A percentile compares a stretch with the other conserved stretches of the same genome.
These are phyloP conservation scores for Fregata magnificens DNA, from an alignment of 2,113 vertebrate species.

Conservation along the genomic window DNA sequence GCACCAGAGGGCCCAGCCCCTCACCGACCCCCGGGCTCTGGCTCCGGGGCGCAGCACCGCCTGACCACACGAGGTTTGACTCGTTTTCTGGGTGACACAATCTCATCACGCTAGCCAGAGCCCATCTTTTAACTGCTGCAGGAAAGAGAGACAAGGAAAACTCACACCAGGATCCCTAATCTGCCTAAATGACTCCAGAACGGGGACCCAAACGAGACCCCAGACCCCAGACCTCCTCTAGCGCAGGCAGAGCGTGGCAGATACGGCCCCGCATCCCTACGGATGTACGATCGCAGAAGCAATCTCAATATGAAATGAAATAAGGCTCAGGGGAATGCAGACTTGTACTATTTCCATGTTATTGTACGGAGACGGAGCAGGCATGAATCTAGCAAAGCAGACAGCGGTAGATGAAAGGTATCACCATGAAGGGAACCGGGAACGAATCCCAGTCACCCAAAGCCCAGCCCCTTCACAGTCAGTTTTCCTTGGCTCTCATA, in stretches of 20 bases:
- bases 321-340: not conserved
- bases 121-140: not conserved
- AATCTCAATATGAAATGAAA: fast-evolving
- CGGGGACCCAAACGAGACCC: fast-evolving
- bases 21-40: not conserved
- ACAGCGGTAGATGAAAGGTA: fast-evolving
- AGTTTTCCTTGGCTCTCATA: not conserved
- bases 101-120: fast-evolving
- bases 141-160: not conserved
- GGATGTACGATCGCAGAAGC: fast-evolving
- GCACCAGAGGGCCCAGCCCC: not conserved
- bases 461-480: fast-evolving
- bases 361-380: fast-evolving
- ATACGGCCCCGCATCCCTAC: fast-evolving
- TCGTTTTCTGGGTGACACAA: too few relatives aligned
- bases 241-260: not conserved
- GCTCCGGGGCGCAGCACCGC: too few relatives aligned
- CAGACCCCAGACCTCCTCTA: too few relatives aligned
- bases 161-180: fast-evolving
- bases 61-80: fast-evolving
- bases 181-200: not conserved
- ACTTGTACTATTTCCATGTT: fast-evolving
- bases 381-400: not conserved
- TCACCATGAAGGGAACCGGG: fast-evolving
- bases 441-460: fast-evolving